phyloP scores from a whole-genome alignment of 2,797 vertebrate genomes.

The Spinus olivaceus region DNA sequence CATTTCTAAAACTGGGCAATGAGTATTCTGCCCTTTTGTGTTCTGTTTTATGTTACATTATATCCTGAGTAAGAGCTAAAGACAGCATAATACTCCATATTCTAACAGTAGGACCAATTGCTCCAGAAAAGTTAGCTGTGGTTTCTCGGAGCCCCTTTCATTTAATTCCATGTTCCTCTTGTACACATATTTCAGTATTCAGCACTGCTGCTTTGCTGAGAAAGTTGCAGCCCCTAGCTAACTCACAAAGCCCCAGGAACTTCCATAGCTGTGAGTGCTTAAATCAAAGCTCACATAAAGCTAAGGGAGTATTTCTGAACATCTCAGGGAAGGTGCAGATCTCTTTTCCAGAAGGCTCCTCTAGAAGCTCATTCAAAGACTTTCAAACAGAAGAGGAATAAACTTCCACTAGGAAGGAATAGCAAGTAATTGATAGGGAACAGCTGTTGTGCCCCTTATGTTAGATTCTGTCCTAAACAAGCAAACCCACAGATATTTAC shows the following conservation, averaged over 20 bases:
- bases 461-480: background rate
- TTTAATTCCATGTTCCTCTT: background rate
- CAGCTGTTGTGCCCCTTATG: background rate
- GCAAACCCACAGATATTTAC: background rate
- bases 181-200: background rate
- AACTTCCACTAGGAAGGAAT: background rate
- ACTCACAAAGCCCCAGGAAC: background rate
- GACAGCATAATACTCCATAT: background rate
- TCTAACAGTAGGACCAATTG: background rate
- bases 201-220: background rate
- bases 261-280: background rate
- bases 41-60: background rate
- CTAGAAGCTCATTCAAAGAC: background rate
- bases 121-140: background rate
- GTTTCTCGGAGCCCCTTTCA: background rate
- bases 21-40: background rate
- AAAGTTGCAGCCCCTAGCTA: background rate
- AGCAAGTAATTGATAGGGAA: background rate
- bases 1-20: background rate
- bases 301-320: background rate
- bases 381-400: background rate
- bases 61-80: background rate
- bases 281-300: background rate
- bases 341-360: background rate
- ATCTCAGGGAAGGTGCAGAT: background rate